Conservation (phyloP, 2,113 vertebrate genomes). For the Trochalopteron elliotii region DNA sequence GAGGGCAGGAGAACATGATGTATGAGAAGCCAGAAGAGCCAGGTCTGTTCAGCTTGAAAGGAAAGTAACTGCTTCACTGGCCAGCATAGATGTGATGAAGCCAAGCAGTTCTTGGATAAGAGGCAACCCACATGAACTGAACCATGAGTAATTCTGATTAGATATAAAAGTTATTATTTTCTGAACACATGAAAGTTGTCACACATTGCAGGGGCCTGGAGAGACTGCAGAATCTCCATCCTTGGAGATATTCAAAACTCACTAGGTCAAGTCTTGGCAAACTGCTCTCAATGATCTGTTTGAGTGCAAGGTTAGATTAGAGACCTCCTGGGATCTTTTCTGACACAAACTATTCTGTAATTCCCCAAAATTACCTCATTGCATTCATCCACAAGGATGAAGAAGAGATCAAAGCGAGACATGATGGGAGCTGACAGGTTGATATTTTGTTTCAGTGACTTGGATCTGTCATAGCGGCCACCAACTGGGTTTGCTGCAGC, state of each 20-base stretch:
- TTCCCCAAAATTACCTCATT: slow-evolving; percentile 85
- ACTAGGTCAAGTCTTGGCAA: neutral
- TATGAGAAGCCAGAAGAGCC: neutral
- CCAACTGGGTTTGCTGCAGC: slow-evolving; percentile 93
- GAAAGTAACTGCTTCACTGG: neutral
- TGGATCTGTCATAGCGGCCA: slow-evolving; percentile 94
- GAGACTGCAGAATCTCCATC: neutral
- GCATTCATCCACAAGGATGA: slow-evolving; percentile 97
- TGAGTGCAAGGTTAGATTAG: neutral
- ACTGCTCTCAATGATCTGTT: neutral
- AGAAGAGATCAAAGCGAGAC: slow-evolving; percentile 99
- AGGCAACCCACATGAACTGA: neutral
- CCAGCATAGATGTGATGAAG: neutral
- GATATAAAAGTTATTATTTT: neutral
- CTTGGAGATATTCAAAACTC: neutral
- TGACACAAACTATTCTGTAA: neutral
- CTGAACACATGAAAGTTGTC: neutral
- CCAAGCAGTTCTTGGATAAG: neutral
- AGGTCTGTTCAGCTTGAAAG: neutral
- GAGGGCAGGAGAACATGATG: neutral
- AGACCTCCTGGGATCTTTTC: neutral
- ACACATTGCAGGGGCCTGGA: neutral
- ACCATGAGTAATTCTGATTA: neutral
- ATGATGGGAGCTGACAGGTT: slow-evolving; percentile 95
- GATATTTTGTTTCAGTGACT: slow-evolving; percentile 97